These are phyloP conservation scores for Myiotriccus ornatus DNA, from an alignment of 2,797 vertebrate genomes.

Conservation along the genomic window DNA sequence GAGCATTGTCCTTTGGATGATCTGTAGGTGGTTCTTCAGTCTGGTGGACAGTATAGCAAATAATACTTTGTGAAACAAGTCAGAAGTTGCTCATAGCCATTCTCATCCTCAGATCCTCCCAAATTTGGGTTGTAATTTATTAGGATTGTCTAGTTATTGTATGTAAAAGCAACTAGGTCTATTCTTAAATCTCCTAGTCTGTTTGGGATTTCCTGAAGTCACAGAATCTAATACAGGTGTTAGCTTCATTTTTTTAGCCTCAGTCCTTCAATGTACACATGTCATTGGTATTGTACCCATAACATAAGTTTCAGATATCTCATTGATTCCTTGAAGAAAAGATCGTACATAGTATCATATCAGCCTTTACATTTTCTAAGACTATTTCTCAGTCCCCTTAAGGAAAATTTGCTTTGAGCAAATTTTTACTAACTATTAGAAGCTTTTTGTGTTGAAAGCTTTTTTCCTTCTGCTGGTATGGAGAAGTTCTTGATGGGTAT, in stretches of 20 bases:
- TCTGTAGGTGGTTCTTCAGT: neutral
- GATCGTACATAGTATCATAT: too few species aligned
- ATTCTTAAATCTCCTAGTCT: neutral
- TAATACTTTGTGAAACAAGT: neutral
- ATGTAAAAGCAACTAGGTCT: neutral
- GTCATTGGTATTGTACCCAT: neutral
- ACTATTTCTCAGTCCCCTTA: neutral
- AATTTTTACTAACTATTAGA: neutral
- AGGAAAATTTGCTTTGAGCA: neutral
- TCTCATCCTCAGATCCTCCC: neutral
- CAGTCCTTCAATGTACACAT: accelerated
- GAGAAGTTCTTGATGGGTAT: neutral
- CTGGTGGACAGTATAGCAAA: neutral
- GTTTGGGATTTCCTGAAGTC: neutral
- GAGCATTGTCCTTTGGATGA: neutral
- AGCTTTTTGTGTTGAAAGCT: neutral
- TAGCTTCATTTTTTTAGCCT: neutral
- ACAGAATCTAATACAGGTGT: neutral
- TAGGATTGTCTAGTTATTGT: neutral
- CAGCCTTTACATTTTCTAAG: neutral
- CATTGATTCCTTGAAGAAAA: neutral
- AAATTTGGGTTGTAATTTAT: neutral
- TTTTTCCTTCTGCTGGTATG: neutral
- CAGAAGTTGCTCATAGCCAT: neutral
- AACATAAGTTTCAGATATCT: neutral